Evolutionary conservation across 1,140 invertebrate species (phyloP), one percentile per base, ranked within the genome.

Genomic region (Epicauta chinensis): DNA sequence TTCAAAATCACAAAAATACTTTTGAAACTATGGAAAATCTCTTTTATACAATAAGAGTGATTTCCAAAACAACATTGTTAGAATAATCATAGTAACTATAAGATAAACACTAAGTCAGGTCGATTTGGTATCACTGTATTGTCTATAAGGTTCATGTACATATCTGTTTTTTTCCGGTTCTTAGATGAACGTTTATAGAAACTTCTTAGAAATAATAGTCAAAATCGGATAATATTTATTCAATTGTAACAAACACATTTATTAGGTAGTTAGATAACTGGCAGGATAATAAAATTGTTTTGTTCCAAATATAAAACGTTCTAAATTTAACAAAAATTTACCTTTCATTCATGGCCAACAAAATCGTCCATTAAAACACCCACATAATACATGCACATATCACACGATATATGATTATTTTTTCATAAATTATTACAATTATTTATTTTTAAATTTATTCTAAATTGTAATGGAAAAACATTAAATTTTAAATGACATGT

Each of bases 321-420:
- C 40, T 43, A 51, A 51, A 41, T 43, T 43, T 44, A 43, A 51
- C 40, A 30, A 51, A 23, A 51, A 51, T 43, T 51, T 43, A 37
- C 40, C 40, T 43, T 43, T 51, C 36, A 51, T 51, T 51, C 50
- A 51, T 38, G 50, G 50, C 36, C 50, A 51, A 51, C 50, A 51
- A 44, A 51, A 43, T 51, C 50, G 41, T 51, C 32, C 40, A 44
- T 51, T 51, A 51, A 42, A 34, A 35, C 50, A 39, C 50, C 50
- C 38, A 51, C 50, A 42, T 13, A 16, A 44, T 31, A 39, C 7
- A 23, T 23, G 23, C 23, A 23, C 23, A 23, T 23, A 23, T 23
- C 7, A 23, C 23, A 23, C 23, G 23, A 23, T 23, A 23, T 23
- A 5, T n/a, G 29, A 30, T 34, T 34, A 9, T 11, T 11, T n/a